Percentiles rank a stretch among this genome's conserved stretches.
These are phyloP conservation scores for Taenioides sp. DNA, from an alignment of 2,797 vertebrate species.

Conservation along the genomic window DNA sequence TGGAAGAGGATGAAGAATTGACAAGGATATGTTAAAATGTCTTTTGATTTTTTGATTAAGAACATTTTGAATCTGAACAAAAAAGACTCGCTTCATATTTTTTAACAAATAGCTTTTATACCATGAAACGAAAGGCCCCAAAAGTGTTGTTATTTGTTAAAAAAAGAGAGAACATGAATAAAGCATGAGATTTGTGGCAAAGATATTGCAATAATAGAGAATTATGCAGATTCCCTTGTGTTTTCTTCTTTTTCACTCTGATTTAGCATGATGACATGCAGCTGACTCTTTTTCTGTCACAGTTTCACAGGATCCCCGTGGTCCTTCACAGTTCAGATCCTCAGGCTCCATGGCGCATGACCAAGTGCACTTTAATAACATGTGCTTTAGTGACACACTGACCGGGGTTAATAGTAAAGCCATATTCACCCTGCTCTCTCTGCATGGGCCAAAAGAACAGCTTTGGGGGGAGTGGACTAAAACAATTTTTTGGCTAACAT, in stretches of 20 bases:
- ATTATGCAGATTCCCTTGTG: not conserved
- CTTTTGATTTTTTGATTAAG: not conserved
- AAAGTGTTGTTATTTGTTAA: not conserved
- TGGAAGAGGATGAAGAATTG: not conserved
- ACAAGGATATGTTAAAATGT: not conserved
- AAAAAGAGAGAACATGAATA: constrained; percentile 1
- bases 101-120: not conserved
- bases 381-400: constrained; percentile 54
- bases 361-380: constrained; percentile 34
- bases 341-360: constrained; percentile 30
- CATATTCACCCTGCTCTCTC: constrained; percentile 44
- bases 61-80: not conserved
- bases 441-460: constrained; percentile 61
- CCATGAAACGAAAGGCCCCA: not conserved
- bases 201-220: constrained; percentile 5
- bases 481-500: constrained; percentile 60
- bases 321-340: constrained; percentile 30
- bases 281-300: constrained; percentile 20
- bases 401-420: constrained; percentile 61
- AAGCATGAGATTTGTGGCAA: not conserved
- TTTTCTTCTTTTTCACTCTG: constrained; percentile 16
- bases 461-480: constrained; percentile 19
- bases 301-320: constrained; percentile 22
- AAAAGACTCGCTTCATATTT: not conserved
- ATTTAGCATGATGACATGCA: constrained; percentile 38